Conservation (phyloP, 1,140 invertebrate genomes). For the Aporrectodea caliginosa region DNA sequence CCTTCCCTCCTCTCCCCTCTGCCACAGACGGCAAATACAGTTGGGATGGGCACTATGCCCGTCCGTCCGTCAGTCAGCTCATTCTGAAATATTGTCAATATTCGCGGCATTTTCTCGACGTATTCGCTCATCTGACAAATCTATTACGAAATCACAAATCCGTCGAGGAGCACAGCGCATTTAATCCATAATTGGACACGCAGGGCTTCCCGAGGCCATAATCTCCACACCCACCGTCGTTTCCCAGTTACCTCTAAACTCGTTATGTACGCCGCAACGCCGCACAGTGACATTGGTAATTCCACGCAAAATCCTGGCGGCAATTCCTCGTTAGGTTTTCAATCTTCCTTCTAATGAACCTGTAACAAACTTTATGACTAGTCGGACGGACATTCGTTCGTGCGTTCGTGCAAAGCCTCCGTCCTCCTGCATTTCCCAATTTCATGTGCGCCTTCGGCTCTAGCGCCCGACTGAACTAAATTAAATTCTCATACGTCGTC, state of each 20-base stretch:
- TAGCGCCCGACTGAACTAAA: no score
- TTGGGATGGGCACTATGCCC: no score
- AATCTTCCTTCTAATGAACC: not conserved
- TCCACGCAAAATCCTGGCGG: not conserved
- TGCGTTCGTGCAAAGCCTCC: no score
- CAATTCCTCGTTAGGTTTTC: not conserved
- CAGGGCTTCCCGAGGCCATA: not conserved
- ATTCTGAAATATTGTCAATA: not conserved
- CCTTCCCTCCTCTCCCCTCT: no score
- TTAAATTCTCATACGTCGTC: no score
- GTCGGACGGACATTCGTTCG: no score
- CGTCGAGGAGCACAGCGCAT: not conserved
- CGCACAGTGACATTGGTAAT: not conserved
- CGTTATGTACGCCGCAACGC: not conserved
- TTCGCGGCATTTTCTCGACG: not conserved
- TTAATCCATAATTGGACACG: slow-evolving; percentile 1
- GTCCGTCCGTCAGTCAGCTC: not conserved
- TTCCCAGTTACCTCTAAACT: no score
- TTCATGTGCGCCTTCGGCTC: no score
- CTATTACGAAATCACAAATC: not conserved
- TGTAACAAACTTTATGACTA: not conserved
- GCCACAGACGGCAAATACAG: no score
- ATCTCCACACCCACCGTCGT: not conserved
- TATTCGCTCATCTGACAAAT: not conserved
- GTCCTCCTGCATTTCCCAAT: no score